Evolutionary conservation across 2,888 invertebrate species (phyloP), one percentile per base, ranked within the genome.

Genomic region (Priocnemis perturbator): DNA sequence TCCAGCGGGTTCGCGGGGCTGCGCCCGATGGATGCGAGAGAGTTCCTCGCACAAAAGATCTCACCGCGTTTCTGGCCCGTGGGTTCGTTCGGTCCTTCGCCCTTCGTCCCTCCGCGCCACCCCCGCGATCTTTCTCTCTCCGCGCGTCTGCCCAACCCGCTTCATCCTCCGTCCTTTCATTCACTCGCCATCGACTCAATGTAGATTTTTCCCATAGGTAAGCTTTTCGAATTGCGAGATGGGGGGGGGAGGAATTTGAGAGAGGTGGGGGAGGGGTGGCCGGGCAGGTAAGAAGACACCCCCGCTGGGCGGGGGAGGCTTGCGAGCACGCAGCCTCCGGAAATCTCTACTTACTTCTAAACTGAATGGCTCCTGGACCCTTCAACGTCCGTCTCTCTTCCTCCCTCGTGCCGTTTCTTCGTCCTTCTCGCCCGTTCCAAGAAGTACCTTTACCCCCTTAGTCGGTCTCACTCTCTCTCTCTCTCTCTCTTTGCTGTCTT

Each of bases 301-400:
- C 86, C 86, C 86, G 76, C 70, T 71, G 71, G 53, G 47, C 50
- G 56, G 60, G 66, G n/a, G 60, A 50, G 60, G 57, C 48, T 19
- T 17, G 50, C 50, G 19, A 19, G 50, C 37, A 37, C 63, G 55
- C 64, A 78, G 79, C 82, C 82, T 81, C 88, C 88, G 88, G 87
- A 87, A 88, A 87, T 88, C 85, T 87, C 87, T 86, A 85, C 88
- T 88, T 88, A 88, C 87, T 84, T 81, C 37, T 50, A 50, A 85
- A 78, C 77, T 87, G 80, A 88, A 88, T 88, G 84, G 81, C 75
- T 79, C 73, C 75, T 76, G 66, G 76, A 64, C 63, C 71, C 71
- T 60, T 68, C 63, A 52, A 52, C 45, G 48, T 45, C 59, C 60
- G 58, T 56, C 45, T 48, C 63, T 30, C 30, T 47, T 21, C 50